These are phyloP conservation scores for Heliconius ethilla DNA, from an alignment of 2,888 invertebrate genomes.

Conservation along the genomic window DNA sequence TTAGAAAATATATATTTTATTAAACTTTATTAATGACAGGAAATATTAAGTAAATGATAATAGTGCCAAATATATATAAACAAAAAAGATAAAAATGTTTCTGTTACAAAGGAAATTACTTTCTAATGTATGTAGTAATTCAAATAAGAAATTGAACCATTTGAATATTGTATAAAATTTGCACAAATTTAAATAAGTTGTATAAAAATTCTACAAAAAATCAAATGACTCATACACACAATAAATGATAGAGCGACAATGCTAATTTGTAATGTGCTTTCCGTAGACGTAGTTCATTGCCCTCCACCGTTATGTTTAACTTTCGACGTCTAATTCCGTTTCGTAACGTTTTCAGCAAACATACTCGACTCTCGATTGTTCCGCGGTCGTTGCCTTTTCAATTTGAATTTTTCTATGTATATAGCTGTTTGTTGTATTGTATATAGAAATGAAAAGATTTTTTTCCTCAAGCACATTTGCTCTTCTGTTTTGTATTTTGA, in stretches of 20 bases:
- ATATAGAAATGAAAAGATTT: not conserved
- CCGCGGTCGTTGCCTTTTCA: slow-evolving; percentile 26
- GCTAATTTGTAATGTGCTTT: slow-evolving; percentile 16
- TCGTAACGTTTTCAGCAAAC: slow-evolving; percentile 30
- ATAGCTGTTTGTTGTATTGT: not conserved
- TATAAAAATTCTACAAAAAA: slow-evolving; percentile 1
- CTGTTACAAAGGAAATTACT: not conserved
- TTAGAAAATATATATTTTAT: no score
- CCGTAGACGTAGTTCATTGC: slow-evolving; percentile 31
- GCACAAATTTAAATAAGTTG: not conserved
- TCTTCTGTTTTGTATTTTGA: not conserved
- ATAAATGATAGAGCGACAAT: slow-evolving; percentile 19
- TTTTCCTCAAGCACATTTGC: not conserved
- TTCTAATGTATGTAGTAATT: not conserved
- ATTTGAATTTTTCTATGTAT: not conserved
- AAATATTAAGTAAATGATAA: no score
- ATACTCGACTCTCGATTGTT: slow-evolving; percentile 4
- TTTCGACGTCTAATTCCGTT: slow-evolving; percentile 29
- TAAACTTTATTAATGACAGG: no score
- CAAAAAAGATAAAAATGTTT: not conserved
- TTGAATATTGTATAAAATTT: slow-evolving; percentile 2
- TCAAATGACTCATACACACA: slow-evolving; percentile 5
- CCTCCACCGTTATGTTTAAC: slow-evolving; percentile 36
- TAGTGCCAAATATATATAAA: not conserved
- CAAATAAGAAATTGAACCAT: not conserved